Conservation (phyloP, 2,888 invertebrate species). For the Tuta absoluta region DNA sequence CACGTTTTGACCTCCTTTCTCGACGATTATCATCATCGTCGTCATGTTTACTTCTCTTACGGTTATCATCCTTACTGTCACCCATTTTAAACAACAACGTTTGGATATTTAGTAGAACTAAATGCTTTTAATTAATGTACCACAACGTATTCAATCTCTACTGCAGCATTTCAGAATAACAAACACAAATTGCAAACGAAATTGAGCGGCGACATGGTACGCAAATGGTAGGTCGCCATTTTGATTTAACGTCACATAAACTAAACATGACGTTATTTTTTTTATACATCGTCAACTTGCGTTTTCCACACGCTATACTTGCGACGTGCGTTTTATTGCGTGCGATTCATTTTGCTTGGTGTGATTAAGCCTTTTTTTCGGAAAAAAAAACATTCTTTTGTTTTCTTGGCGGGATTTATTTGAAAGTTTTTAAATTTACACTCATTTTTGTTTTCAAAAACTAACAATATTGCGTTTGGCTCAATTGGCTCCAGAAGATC, state of each 20-base stretch:
- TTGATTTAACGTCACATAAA: neutral
- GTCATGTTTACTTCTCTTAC: constrained; percentile 27
- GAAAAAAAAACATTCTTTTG: too few relatives aligned
- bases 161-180: neutral
- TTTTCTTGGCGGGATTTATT: too few relatives aligned
- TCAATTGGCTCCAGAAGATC: too few relatives aligned
- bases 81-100: constrained; percentile 22
- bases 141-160: neutral
- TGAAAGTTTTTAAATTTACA: too few relatives aligned
- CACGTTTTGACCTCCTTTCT: constrained; percentile 54
- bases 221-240: neutral
- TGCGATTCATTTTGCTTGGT: neutral
- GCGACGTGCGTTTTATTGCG: neutral
- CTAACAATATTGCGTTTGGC: too few relatives aligned
- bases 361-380: too few relatives aligned
- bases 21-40: constrained; percentile 25
- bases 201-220: neutral
- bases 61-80: constrained; percentile 25
- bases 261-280: neutral
- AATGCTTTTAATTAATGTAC: neutral
- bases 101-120: neutral
- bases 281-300: neutral
- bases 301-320: neutral
- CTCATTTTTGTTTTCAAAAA: too few relatives aligned
- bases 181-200: neutral